phyloP scores from a whole-genome alignment of 2,888 invertebrate species.

The Dicroscelio sp. region DNA sequence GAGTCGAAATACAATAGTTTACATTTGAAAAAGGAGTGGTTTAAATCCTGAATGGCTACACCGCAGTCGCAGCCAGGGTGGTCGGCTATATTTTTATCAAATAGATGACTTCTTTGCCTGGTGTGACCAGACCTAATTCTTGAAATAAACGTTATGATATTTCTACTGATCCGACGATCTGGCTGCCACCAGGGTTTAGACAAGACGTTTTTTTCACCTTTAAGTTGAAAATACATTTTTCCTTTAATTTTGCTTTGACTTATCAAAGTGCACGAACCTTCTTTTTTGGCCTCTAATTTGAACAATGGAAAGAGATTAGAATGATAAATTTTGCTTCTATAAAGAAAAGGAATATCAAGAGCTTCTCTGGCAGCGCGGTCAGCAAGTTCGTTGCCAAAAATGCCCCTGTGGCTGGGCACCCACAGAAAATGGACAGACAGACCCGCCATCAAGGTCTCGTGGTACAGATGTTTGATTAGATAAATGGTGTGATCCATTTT shows the following conservation, averaged over 20 bases:
- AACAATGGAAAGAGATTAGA: not conserved
- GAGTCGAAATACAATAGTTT: not conserved
- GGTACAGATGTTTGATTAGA: too few relatives aligned
- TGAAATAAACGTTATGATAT: not conserved
- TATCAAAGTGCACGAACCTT: too few relatives aligned
- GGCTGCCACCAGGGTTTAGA: not conserved
- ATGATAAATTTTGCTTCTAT: not conserved
- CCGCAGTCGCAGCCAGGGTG: not conserved
- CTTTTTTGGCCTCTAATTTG: not conserved
- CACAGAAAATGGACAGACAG: too few relatives aligned
- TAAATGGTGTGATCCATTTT: not conserved
- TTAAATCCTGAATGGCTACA: not conserved
- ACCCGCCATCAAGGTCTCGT: not conserved
- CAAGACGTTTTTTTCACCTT: not conserved
- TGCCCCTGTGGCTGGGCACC: not conserved
- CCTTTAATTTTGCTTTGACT: constrained; percentile 1
- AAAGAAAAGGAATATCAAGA: not conserved
- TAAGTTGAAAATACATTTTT: not conserved
- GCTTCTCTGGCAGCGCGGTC: not conserved
- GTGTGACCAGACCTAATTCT: constrained; percentile 19
- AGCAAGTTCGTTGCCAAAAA: not conserved
- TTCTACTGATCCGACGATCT: not conserved
- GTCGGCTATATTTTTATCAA: not conserved
- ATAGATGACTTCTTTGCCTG: not conserved
- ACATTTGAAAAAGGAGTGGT: not conserved